These are phyloP conservation scores for Hoplodrina ambigua DNA, from an alignment of 2,888 invertebrate species.

Conservation along the genomic window DNA sequence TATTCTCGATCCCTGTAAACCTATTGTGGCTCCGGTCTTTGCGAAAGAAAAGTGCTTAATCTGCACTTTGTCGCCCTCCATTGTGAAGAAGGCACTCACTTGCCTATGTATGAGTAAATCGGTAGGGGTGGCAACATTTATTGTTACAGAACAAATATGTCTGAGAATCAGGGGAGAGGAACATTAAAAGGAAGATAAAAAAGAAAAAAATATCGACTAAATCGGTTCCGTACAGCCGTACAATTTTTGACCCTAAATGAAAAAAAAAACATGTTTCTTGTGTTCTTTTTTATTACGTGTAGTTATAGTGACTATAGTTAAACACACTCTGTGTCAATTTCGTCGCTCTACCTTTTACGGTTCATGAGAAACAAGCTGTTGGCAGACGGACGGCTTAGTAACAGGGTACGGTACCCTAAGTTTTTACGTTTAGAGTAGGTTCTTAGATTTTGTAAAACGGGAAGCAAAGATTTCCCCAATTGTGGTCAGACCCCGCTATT, in stretches of 20 bases:
- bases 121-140: conserved; percentile 45
- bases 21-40: conserved; percentile 52
- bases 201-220: no score
- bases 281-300: no score
- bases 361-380: no score
- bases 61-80: conserved; percentile 77
- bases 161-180: neutral
- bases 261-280: no score
- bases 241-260: no score
- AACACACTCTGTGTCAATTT: no score
- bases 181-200: no score
- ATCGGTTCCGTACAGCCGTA: no score
- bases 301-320: no score
- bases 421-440: neutral
- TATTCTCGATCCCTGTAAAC: conserved; percentile 49
- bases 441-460: neutral
- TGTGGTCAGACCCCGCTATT: neutral
- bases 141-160: neutral
- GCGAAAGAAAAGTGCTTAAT: conserved; percentile 82
- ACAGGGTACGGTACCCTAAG: neutral
- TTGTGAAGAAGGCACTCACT: conserved; percentile 62
- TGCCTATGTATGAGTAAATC: conserved; percentile 58
- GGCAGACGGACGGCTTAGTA: no score
- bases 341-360: no score
- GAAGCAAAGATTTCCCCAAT: conserved; percentile 3